Evolutionary conservation across 1,140 invertebrate genomes (phyloP), one percentile per base, ranked within the genome.

Genomic region (Solen grandis): DNA sequence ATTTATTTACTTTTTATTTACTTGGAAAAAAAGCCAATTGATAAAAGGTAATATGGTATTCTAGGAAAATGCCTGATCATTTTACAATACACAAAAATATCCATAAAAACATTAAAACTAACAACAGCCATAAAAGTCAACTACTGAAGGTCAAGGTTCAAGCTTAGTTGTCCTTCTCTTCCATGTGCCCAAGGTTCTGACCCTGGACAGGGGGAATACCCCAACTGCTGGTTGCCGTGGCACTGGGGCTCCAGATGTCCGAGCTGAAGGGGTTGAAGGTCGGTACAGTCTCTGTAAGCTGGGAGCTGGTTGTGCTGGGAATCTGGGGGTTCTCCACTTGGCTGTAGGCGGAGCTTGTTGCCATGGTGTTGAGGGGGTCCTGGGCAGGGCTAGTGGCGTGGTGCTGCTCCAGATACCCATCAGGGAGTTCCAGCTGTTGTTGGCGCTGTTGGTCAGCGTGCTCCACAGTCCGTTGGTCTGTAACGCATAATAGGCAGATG

Each of bases 361-460:
- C 38, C 36, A n/a, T n/a, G n/a, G 63, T 14, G 36, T 62, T 77
- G 0, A 60, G 33, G 14, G n/a, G 73, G 63, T 62, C 59, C 2
- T 59, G 50, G 27, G 72, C 75, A 0, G 68, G 50, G 22, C 66
- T 66, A 16, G 57, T 63, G 16, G 83, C 63, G 57, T 25, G 0
- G 80, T 83, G 84, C 86, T 87, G 36, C 86, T 84, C 54, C 84
- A 88, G 52, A 88, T 82, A 36, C 84, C 86, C 81, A 87, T 85
- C 22, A 90, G 79, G 5, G 88, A 88, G 70, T 88, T 89, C 89
- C 89, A 90, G 57, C 89, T 85, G 57, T 76, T 88, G 73, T 86
- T 88, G 14, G 88, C 88, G 54, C 87, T 87, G 68, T 88, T 88
- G 29, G 88, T 89, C 55, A 90, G 82, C 0, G 89, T 86, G 57